Evolutionary conservation across 2,797 vertebrate species (phyloP), one percentile per base, ranked within the genome.

Genomic region (Coilia nasus): DNA sequence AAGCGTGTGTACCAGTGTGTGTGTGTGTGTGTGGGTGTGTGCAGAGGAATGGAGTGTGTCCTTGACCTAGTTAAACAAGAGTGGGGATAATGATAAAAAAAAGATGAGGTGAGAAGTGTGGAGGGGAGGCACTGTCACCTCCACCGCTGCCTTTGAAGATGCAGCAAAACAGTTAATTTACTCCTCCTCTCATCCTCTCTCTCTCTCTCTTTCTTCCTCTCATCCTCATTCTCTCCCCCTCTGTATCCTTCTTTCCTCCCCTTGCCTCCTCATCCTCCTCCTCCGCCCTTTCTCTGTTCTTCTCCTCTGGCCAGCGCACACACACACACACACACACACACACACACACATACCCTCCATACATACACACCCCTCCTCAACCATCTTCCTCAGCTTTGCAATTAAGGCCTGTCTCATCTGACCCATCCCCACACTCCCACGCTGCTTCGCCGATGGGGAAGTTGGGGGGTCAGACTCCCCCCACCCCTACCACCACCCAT

Each of bases 11-110:
- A 31, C 14, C 6, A 4, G 25, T 14, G 64, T 35, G 28, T 71
- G 64, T 71, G 67, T 71, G 71, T 78, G 35, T 78, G 71, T 78
- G 71, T 78, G 71, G 35, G 31, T 35, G 31, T 35, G 50, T 67
- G 23, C 12, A 5, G 11, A 25, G 64, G 11, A 28, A 28, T 67
- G 25, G 25, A 67, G 25, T 14, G 17, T 91, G 90, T 92, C 93
- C 93, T 94, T 94, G 94, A 94, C 93, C 93, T 90, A 94, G 84
- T 93, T 94, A 90, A 90, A 92, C 90, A 90, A 92, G 81, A 82
- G 71, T 78, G 35, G 64, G 28, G 64, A 78, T 78, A 78, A 78
- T 78, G 71, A 78, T 78, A 86, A 89, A 88, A 89, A 90, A 91
- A 88, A 90, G 92, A 83, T 81, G 84, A 78, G 71, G 71, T 78